Evolutionary conservation across 2,113 vertebrate genomes (phyloP).

Genomic region (Pungitius pungitius): DNA sequence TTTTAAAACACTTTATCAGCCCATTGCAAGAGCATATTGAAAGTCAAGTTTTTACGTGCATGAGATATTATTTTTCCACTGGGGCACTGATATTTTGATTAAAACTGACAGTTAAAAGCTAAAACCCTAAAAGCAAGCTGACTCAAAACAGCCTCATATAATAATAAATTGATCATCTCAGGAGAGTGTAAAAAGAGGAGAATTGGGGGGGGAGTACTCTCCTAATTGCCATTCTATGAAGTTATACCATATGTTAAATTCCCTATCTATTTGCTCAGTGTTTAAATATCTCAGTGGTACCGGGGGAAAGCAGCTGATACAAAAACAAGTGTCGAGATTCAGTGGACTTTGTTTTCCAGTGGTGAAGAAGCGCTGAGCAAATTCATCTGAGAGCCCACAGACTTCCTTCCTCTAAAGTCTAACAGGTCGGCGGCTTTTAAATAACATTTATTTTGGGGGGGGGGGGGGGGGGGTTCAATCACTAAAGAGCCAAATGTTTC

Average conservation of each 20-base stretch:
- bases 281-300: slow-evolving; percentile 16
- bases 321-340: slow-evolving; percentile 30
- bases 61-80: background rate
- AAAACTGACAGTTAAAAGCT: slow-evolving; percentile 1
- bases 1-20: too few species aligned
- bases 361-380: slow-evolving; percentile 1
- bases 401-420: slow-evolving; percentile 9
- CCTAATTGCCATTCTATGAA: slow-evolving; percentile 28
- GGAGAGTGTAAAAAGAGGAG: background rate
- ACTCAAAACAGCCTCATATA: background rate
- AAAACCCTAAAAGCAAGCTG: background rate
- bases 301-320: slow-evolving; percentile 2
- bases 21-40: too few species aligned
- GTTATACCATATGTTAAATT: slow-evolving; percentile 39
- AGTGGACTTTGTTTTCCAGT: slow-evolving; percentile 50
- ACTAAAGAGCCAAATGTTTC: slow-evolving; percentile 18
- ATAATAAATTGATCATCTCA: background rate
- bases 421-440: slow-evolving; percentile 27
- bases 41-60: background rate
- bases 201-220: slow-evolving; percentile 5
- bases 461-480: too few species aligned
- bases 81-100: background rate
- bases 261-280: slow-evolving; percentile 5
- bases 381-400: slow-evolving; percentile 34
- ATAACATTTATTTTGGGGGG: slow-evolving; percentile 5